These are phyloP conservation scores for Drosophila setifemur DNA, from an alignment of 1,140 invertebrate genomes.

Conservation along the genomic window DNA sequence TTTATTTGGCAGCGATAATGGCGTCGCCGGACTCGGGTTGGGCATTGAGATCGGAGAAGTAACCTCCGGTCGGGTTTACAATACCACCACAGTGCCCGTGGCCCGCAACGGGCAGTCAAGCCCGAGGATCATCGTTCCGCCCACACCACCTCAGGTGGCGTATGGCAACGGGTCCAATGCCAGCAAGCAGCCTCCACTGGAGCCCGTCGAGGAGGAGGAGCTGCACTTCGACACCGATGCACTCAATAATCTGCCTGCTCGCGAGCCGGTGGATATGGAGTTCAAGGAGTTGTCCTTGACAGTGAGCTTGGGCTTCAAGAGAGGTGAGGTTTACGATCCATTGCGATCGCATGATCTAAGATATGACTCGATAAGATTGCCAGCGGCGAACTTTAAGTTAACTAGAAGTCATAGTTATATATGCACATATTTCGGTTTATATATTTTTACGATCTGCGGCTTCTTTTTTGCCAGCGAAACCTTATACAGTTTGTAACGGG, in stretches of 20 bases:
- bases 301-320: conserved; percentile 87
- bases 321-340: conserved; percentile 84
- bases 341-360: conserved; percentile 65
- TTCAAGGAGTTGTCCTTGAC: conserved; percentile 88
- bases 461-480: conserved; percentile 30
- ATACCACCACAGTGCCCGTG: conserved; percentile 73
- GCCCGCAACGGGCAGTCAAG: conserved; percentile 36
- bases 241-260: conserved; percentile 83
- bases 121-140: neutral
- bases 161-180: conserved; percentile 19
- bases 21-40: conserved; percentile 58
- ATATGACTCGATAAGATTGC: conserved; percentile 36
- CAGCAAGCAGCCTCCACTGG: conserved; percentile 35
- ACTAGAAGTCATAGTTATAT: conserved; percentile 29
- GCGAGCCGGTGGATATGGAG: conserved; percentile 86
- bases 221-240: conserved; percentile 48
- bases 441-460: conserved; percentile 40
- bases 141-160: conserved; percentile 8
- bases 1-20: conserved; percentile 52
- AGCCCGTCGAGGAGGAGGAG: conserved; percentile 59
- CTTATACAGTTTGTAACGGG: neutral
- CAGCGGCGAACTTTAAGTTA: conserved; percentile 18
- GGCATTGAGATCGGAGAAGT: conserved; percentile 62
- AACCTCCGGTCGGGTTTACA: conserved; percentile 56
- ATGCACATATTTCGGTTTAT: conserved; percentile 17